These are phyloP conservation scores for Notolabrus celidotus DNA, from an alignment of 2,797 vertebrate species.

Conservation along the genomic window DNA sequence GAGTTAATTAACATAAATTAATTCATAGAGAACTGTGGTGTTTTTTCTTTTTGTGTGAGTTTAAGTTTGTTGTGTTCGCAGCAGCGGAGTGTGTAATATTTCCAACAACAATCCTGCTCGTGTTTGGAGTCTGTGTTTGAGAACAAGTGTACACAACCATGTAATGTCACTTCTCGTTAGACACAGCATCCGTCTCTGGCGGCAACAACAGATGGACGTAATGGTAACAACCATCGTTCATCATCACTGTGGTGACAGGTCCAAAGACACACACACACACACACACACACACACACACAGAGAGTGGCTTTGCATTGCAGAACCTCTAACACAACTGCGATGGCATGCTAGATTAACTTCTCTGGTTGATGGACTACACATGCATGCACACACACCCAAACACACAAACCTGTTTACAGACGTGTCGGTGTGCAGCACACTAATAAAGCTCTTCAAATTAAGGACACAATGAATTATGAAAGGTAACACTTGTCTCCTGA, in stretches of 20 bases:
- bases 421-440: constrained; percentile 8
- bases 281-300: constrained; percentile 16
- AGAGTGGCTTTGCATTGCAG: constrained; percentile 55
- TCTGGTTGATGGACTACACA: constrained; percentile 47
- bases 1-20: neutral
- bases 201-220: constrained; percentile 79
- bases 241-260: constrained; percentile 71
- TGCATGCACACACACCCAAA: constrained; percentile 2
- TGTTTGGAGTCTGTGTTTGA: constrained; percentile 40
- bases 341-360: constrained; percentile 69
- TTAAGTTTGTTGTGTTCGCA: neutral
- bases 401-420: constrained; percentile 11
- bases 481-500: neutral
- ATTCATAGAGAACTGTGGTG: neutral
- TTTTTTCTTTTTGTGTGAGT: constrained; percentile 13
- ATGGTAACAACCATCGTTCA: constrained; percentile 77
- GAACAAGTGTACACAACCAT: constrained; percentile 64
- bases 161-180: constrained; percentile 76
- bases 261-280: constrained; percentile 25
- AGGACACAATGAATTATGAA: constrained; percentile 12
- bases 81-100: constrained; percentile 14
- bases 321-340: constrained; percentile 54
- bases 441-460: constrained; percentile 20
- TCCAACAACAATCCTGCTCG: constrained; percentile 1
- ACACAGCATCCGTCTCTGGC: constrained; percentile 70